Evolutionary conservation across 2,888 invertebrate species (phyloP), one percentile per base, ranked within the genome.

Genomic region (Morpho helenor): DNA sequence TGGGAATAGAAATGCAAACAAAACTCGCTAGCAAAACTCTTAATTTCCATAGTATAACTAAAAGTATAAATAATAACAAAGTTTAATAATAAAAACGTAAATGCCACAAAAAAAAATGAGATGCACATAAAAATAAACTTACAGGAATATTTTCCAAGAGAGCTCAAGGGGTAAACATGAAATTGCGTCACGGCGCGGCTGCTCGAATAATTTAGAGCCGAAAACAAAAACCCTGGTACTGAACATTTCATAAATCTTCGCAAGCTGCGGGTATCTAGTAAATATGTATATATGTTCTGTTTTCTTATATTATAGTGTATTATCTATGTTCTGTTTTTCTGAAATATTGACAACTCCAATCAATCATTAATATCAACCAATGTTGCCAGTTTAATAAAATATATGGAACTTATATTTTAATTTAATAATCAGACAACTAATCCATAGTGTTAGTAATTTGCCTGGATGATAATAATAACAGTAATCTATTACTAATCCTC

Each of bases 121-220:
- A 22, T 42, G 2, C 45, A 8, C 7, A 9, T 51, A 9, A 43
- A 52, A 8, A 31, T 9, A 65, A 65, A 86, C 89, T 88, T 71
- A 89, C 89, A 79, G 77, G 70, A 89, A 88, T 82, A 89, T 87
- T 70, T 73, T 81, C 87, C 88, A 89, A 60, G 82, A 80, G 65
- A 89, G 68, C 65, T 89, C 89, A 66, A 89, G 69, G 23, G 89
- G 89, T 68, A 89, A 75, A 57, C 76, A 72, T 48, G 84, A 77
- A 71, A 89, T 75, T 68, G 74, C 73, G 73, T 87, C 86, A 59
- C 66, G 70, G 63, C 70, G 74, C 53, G 69, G 68, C 64, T 74
- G 77, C 64, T 72, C 69, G 64, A 80, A 80, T 75, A 76, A 74
- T 77, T 80, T 78, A 52, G 74, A 72, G 57, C 88, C 85, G 69